Evolutionary conservation across 2,888 invertebrate species (phyloP).

Genomic region (Minunthozetes semirufus): DNA sequence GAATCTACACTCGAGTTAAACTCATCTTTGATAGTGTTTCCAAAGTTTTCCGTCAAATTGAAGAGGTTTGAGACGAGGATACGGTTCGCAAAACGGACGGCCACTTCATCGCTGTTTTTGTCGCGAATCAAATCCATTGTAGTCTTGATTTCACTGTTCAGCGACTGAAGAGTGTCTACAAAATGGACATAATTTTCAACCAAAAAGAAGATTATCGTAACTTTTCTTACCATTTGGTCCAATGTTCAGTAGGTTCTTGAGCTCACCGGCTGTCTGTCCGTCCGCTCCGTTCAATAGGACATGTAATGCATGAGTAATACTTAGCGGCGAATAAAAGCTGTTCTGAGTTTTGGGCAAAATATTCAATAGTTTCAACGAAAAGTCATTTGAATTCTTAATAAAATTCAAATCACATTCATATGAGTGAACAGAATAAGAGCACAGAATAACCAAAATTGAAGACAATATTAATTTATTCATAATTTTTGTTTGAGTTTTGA

Average conservation of each 20-base stretch:
- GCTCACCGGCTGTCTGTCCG: background rate
- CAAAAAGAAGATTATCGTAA: background rate
- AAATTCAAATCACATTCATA: background rate
- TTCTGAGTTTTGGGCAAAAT: slow-evolving; percentile 22
- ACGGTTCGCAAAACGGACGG: slow-evolving; percentile 6
- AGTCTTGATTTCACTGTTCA: background rate
- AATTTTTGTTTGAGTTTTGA: no score
- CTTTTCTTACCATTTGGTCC: background rate
- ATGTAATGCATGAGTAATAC: background rate
- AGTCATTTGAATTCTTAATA: background rate
- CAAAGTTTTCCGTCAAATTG: background rate
- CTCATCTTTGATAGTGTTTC: background rate
- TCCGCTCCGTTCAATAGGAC: slow-evolving; percentile 13
- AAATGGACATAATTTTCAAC: background rate
- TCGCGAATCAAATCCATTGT: background rate
- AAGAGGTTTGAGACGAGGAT: background rate
- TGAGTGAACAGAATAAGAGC: background rate
- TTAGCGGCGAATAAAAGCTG: slow-evolving; percentile 14
- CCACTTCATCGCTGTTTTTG: background rate
- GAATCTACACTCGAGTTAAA: background rate
- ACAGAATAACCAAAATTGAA: background rate
- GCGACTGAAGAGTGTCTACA: background rate
- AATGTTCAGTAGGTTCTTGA: background rate
- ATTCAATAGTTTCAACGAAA: slow-evolving; percentile 4
- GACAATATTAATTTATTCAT: no score